Evolutionary conservation across 1,140 invertebrate species (phyloP).

Genomic region (Drosophila chauvacae): DNA sequence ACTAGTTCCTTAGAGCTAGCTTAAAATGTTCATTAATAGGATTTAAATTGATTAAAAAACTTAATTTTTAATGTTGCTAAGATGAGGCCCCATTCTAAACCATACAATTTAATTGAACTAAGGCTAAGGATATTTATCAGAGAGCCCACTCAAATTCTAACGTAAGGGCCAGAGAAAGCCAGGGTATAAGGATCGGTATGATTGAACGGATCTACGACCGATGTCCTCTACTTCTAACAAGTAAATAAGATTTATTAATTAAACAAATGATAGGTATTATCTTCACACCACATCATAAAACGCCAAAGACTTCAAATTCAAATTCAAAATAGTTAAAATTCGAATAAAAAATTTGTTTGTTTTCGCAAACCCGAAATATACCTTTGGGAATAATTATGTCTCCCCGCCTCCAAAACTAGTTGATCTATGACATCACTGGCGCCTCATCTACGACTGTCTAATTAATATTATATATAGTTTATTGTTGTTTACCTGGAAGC

Average conservation of each 20-base stretch:
- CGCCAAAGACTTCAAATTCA: too few relatives aligned
- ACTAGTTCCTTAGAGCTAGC: constrained; percentile 14
- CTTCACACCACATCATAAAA: too few relatives aligned
- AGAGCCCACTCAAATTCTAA: not conserved
- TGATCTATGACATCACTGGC: constrained; percentile 31
- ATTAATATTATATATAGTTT: not conserved
- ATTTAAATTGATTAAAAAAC: not conserved
- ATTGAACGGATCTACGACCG: too few relatives aligned
- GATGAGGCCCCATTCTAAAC: not conserved
- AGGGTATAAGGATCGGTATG: too few relatives aligned
- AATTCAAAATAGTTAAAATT: not conserved
- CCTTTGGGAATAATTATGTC: not conserved
- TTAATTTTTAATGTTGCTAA: too few relatives aligned
- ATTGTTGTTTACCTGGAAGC: constrained; percentile 3
- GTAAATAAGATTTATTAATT: not conserved
- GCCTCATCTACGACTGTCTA: constrained; percentile 2
- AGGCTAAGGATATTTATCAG: not conserved
- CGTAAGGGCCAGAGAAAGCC: not conserved
- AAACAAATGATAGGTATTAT: not conserved
- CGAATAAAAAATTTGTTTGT: not conserved
- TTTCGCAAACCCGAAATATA: not conserved
- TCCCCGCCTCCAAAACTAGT: not conserved
- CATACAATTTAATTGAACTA: too few relatives aligned
- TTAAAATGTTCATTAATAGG: not conserved
- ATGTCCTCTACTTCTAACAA: not conserved